Percentiles rank a stretch among this genome's conserved stretches.
phyloP scores from a whole-genome alignment of 2,797 vertebrate species.

The Manis javanica region DNA sequence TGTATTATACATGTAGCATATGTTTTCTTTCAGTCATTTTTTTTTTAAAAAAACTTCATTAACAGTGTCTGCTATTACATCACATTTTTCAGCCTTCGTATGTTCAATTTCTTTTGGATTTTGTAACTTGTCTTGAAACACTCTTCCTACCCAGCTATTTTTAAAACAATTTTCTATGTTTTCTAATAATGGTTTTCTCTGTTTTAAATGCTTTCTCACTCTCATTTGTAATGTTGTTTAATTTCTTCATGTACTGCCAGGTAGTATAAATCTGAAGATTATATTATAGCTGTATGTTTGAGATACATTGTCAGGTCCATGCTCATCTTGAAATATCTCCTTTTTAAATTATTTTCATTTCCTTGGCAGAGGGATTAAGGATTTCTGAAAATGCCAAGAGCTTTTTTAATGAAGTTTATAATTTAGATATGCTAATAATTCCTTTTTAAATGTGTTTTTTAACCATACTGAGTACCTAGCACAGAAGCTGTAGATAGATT shows the following conservation, averaged over 20 bases:
- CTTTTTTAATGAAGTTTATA: background rate
- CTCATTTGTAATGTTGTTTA: background rate
- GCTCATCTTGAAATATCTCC: background rate
- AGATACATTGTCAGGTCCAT: background rate
- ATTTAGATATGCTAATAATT: background rate
- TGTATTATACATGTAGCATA: background rate
- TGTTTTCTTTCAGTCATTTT: background rate
- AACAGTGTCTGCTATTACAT: background rate
- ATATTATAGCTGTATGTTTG: background rate
- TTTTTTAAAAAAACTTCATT: background rate
- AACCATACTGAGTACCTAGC: background rate
- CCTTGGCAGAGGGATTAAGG: background rate
- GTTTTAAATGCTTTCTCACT: background rate
- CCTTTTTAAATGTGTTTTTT: background rate
- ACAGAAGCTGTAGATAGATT: background rate
- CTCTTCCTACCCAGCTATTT: background rate
- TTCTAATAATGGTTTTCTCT: background rate
- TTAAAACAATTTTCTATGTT: background rate
- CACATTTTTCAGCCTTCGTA: background rate
- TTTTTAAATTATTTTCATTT: background rate
- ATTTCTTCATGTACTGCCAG: background rate
- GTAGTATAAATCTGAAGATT: background rate
- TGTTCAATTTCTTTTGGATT: background rate
- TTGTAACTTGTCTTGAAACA: slow-evolving; percentile 20
- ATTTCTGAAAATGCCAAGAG: background rate